A percentile compares a stretch with the other conserved stretches of the same genome.
Conservation (phyloP, 2,888 invertebrate genomes). For the Brachyopa scutellaris region DNA sequence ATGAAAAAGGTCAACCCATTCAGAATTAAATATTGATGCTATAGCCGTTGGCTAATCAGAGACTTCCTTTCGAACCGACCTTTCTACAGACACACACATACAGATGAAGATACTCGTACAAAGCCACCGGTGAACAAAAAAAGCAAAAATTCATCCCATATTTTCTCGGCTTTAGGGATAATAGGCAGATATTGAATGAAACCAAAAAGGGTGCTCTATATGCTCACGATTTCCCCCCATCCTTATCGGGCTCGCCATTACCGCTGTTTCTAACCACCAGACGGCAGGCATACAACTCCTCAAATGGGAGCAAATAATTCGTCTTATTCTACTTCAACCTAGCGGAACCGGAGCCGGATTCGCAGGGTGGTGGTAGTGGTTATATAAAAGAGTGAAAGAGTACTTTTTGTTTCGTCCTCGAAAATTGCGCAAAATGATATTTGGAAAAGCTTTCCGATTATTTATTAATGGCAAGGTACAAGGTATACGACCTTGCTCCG, state of each 20-base stretch:
- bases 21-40: conserved; percentile 70
- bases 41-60: conserved; percentile 68
- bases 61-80: conserved; percentile 56
- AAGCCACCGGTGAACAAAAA: conserved; percentile 23
- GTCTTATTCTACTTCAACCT: conserved; percentile 45
- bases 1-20: conserved; percentile 72
- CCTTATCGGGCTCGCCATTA: background rate
- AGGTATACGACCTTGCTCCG: conserved; percentile 37
- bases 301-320: conserved; percentile 65
- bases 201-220: conserved; percentile 54
- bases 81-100: conserved; percentile 14
- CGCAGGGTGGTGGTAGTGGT: conserved; percentile 21
- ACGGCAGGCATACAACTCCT: conserved; percentile 40
- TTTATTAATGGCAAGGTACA: conserved; percentile 55
- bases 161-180: conserved; percentile 62
- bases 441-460: conserved; percentile 61
- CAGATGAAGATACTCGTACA: background rate
- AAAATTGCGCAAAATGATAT: conserved; percentile 60
- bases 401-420: conserved; percentile 35
- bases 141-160: conserved; percentile 58
- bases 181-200: conserved; percentile 65
- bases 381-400: conserved; percentile 6
- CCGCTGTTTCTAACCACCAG: conserved; percentile 40
- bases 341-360: conserved; percentile 23
- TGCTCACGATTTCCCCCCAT: conserved; percentile 30